A percentile compares a stretch with the other conserved stretches of the same genome.
Evolutionary conservation across 2,113 vertebrate species (phyloP).

Genomic region (Numenius arquata): DNA sequence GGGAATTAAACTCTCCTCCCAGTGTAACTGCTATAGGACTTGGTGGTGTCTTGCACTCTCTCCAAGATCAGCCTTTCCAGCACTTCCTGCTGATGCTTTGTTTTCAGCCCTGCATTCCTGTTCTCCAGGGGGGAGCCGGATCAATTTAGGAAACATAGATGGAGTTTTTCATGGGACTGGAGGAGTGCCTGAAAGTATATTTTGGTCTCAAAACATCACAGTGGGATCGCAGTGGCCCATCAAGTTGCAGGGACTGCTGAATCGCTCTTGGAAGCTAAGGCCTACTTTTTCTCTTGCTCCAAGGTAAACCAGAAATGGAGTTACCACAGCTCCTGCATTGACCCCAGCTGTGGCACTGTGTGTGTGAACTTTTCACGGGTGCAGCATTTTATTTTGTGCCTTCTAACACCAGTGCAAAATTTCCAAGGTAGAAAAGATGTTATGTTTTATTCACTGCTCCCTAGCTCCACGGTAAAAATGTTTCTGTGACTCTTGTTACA

Average conservation of each 20-base stretch:
- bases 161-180: neutral
- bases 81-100: neutral
- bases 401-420: neutral
- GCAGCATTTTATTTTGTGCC: neutral
- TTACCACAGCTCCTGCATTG: accelerated
- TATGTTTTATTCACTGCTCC: neutral
- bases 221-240: neutral
- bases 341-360: neutral
- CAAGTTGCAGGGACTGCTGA: neutral
- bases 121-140: neutral
- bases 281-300: neutral
- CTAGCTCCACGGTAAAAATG: neutral
- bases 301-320: neutral
- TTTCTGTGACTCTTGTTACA: neutral
- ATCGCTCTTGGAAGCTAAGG: neutral
- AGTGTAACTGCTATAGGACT: neutral
- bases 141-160: neutral
- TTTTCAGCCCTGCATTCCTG: neutral
- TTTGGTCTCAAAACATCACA: neutral
- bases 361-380: accelerated
- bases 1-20: neutral
- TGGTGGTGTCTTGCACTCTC: neutral
- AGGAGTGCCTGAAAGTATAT: neutral
- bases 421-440: neutral
- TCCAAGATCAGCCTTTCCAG: neutral